Percentiles rank a stretch among this genome's conserved stretches.
These are phyloP conservation scores for Aspiorhynchus laticeps DNA, from an alignment of 2,113 vertebrate genomes.

Conservation along the genomic window DNA sequence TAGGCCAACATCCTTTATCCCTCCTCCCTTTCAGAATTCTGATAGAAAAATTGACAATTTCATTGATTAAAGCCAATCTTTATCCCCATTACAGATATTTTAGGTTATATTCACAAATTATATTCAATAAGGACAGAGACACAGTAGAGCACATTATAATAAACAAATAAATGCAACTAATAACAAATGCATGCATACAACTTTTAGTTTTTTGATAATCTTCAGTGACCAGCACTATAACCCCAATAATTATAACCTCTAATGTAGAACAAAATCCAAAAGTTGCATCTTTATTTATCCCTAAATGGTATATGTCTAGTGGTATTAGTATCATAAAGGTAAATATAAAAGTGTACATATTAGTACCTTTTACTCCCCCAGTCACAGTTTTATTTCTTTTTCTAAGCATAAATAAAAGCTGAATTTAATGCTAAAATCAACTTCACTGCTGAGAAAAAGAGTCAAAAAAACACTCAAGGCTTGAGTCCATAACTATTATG, in stretches of 20 bases:
- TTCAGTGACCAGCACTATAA: not conserved
- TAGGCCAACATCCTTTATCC: conserved; percentile 26
- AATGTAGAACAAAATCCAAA: too few relatives aligned
- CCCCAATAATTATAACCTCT: too few relatives aligned
- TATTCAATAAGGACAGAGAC: not conserved
- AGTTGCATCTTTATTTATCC: too few relatives aligned
- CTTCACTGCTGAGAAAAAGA: not conserved
- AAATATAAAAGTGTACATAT: too few relatives aligned
- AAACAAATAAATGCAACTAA: not conserved
- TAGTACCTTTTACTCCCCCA: too few relatives aligned
- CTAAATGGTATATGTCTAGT: too few relatives aligned
- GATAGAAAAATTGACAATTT: conserved; percentile 26
- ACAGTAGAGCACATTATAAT: not conserved
- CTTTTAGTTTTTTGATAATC: not conserved
- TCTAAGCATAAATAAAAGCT: not conserved
- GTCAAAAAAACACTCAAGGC: not conserved
- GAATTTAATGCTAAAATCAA: not conserved
- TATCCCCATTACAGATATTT: not conserved
- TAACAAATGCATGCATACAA: not conserved
- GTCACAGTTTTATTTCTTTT: too few relatives aligned
- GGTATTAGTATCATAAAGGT: too few relatives aligned
- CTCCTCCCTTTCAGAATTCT: conserved; percentile 19
- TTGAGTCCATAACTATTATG: not conserved
- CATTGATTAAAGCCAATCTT: conserved; percentile 40
- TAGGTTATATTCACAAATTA: not conserved